Conservation (phyloP, 2,113 vertebrate genomes). For the Ammodytes marinus region DNA sequence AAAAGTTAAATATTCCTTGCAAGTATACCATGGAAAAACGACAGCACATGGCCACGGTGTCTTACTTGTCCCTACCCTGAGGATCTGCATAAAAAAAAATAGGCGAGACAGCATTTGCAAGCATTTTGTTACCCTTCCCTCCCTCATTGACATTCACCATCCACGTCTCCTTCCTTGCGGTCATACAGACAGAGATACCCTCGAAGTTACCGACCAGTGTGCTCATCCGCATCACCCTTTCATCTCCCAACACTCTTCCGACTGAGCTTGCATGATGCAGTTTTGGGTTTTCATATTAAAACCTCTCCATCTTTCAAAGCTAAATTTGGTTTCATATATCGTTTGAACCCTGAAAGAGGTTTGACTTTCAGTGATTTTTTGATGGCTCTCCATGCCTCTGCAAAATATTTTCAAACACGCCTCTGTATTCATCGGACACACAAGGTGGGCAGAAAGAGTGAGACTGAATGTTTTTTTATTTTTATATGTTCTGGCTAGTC, state of each 20-base stretch:
- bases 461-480: slow-evolving; percentile 34
- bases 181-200: slow-evolving; percentile 49
- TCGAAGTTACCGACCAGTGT: slow-evolving; percentile 14
- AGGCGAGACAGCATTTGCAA: slow-evolving; percentile 21
- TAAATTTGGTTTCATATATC: slow-evolving; percentile 70
- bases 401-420: slow-evolving; percentile 65
- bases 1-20: background rate
- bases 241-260: slow-evolving; percentile 52
- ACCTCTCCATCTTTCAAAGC: slow-evolving; percentile 70
- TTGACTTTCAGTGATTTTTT: slow-evolving; percentile 38
- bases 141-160: slow-evolving; percentile 62
- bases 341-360: slow-evolving; percentile 70
- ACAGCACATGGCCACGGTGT: background rate
- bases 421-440: slow-evolving; percentile 60
- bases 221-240: slow-evolving; percentile 58
- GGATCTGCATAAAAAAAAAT: slow-evolving; percentile 65
- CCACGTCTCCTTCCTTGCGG: slow-evolving; percentile 35
- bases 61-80: background rate
- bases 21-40: background rate
- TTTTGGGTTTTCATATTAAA: slow-evolving; percentile 66
- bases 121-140: slow-evolving; percentile 51
- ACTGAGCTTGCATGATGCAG: slow-evolving; percentile 48
- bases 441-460: slow-evolving; percentile 15
- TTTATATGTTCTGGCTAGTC: slow-evolving; percentile 24
- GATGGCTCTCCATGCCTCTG: slow-evolving; percentile 42